These are phyloP conservation scores for Laticauda laticaudata DNA, from an alignment of 2,113 vertebrate species.

Conservation along the genomic window DNA sequence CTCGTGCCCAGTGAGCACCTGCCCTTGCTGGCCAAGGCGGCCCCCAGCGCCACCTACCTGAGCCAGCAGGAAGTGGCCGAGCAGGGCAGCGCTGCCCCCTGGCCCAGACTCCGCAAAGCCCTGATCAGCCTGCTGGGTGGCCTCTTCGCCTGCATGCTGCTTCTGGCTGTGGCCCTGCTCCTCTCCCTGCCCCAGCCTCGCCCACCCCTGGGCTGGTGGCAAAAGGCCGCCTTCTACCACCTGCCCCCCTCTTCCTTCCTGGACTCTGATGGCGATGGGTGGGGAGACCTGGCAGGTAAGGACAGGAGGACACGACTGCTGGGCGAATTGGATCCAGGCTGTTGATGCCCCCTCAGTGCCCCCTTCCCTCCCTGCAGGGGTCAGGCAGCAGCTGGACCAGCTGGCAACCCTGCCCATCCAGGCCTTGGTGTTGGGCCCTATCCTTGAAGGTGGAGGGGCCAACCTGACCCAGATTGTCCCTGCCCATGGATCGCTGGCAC, in stretches of 20 bases:
- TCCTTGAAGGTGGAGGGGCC: background rate
- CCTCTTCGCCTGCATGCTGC: slow-evolving; percentile 4
- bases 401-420: background rate
- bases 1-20: background rate
- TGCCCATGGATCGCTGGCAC: background rate
- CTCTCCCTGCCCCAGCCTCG: background rate
- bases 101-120: background rate
- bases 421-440: slow-evolving; percentile 12
- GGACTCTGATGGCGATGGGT: background rate
- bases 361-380: background rate
- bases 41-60: background rate
- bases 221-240: background rate
- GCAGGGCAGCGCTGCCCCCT: background rate
- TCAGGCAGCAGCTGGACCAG: background rate
- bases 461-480: slow-evolving; percentile 10
- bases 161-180: background rate
- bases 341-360: background rate
- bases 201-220: slow-evolving; percentile 6
- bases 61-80: slow-evolving; percentile 15
- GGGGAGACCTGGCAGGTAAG: slow-evolving; percentile 18
- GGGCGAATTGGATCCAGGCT: background rate
- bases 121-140: background rate
- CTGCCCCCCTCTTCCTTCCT: background rate
- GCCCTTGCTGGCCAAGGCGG: background rate
- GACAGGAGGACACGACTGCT: background rate